Conservation (phyloP, 1,140 invertebrate species). For the Arion vulgaris region DNA sequence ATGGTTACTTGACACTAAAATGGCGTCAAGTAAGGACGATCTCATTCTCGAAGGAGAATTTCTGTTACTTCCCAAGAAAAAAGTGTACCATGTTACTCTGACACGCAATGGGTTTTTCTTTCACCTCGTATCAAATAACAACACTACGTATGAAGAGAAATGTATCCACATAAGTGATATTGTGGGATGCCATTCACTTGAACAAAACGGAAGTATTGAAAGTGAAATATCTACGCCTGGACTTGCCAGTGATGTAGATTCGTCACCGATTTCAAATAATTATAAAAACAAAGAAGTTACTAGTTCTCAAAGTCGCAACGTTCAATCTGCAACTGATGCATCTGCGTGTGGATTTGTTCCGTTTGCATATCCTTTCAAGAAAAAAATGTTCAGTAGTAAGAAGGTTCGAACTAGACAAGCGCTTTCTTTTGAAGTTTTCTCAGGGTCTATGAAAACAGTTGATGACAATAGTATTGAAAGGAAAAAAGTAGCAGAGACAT, state of each 20-base stretch:
- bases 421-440: slow-evolving; percentile 83
- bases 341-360: slow-evolving; percentile 87
- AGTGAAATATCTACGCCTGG: not conserved
- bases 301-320: slow-evolving; percentile 58
- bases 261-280: not conserved
- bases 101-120: slow-evolving; percentile 46
- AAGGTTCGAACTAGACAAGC: slow-evolving; percentile 80
- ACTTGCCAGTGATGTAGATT: not conserved
- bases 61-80: slow-evolving; percentile 58
- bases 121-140: slow-evolving; percentile 33
- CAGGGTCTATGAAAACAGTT: slow-evolving; percentile 81
- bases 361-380: slow-evolving; percentile 87
- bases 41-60: slow-evolving; percentile 47
- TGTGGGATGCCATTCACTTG: slow-evolving; percentile 61
- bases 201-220: not conserved
- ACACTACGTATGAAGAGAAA: slow-evolving; percentile 35
- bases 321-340: slow-evolving; percentile 76
- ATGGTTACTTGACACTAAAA: slow-evolving; percentile 51
- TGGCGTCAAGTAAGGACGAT: slow-evolving; percentile 34
- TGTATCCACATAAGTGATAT: slow-evolving; percentile 59
- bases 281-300: not conserved
- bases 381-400: slow-evolving; percentile 75
- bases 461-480: no score
- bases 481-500: slow-evolving; percentile 84
- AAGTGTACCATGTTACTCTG: slow-evolving; percentile 47